phyloP scores from a whole-genome alignment of 1,140 invertebrate genomes.

The Luehdorfia chinensis region DNA sequence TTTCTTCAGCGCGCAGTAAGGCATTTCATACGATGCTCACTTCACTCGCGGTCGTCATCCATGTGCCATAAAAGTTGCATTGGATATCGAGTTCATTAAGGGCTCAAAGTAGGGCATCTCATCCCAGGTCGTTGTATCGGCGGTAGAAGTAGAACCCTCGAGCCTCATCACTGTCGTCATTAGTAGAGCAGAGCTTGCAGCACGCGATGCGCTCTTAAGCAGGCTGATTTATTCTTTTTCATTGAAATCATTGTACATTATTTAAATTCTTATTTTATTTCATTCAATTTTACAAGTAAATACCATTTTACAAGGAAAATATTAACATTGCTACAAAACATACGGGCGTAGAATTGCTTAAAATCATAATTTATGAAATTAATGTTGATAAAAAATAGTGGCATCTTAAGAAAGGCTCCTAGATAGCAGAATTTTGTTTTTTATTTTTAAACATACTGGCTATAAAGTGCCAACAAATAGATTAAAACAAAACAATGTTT shows the following conservation, averaged over 20 bases:
- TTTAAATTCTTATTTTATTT: too few species aligned
- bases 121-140: conserved; percentile 54
- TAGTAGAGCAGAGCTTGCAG: conserved; percentile 64
- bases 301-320: too few species aligned
- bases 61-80: conserved; percentile 62
- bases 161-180: conserved; percentile 46
- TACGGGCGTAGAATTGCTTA: too few species aligned
- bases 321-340: too few species aligned
- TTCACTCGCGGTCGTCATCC: conserved; percentile 53
- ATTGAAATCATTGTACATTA: too few species aligned
- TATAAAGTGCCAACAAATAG: too few species aligned
- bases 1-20: conserved; percentile 39
- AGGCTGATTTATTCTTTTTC: conserved; percentile 34
- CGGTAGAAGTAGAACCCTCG: conserved; percentile 30
- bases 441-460: too few species aligned
- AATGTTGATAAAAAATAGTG: too few species aligned
- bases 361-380: too few species aligned
- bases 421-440: too few species aligned
- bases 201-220: conserved; percentile 56
- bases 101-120: conserved; percentile 30
- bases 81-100: conserved; percentile 19
- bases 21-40: conserved; percentile 38
- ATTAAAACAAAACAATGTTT: not conserved
- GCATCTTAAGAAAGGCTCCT: too few species aligned
- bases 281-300: too few species aligned